Conservation (phyloP, 2,797 vertebrate species). For the Onychomys leucogaster region DNA sequence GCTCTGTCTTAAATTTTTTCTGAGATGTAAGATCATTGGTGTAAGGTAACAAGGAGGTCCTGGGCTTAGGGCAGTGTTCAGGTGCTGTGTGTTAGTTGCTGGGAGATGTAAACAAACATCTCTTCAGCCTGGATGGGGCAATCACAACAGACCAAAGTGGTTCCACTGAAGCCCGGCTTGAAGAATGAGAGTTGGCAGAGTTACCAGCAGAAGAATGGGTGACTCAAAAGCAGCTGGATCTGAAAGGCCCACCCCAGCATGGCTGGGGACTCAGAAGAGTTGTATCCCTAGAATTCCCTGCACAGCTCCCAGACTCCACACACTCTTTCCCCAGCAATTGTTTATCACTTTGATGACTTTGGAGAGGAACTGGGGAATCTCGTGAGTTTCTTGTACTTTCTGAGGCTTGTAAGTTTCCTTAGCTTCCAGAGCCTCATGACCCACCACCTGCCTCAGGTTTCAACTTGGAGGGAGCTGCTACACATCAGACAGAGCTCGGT, state of each 20-base stretch:
- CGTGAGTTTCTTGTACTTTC: background rate
- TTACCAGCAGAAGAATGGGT: background rate
- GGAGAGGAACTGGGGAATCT: background rate
- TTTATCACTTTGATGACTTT: background rate
- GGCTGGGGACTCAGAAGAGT: background rate
- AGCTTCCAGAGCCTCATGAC: background rate
- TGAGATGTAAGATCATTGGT: background rate
- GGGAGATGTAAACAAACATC: background rate
- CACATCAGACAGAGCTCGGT: background rate
- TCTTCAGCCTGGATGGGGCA: background rate
- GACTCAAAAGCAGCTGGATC: no score
- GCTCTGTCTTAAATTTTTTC: slow-evolving; percentile 47
- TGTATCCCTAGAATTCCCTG: background rate
- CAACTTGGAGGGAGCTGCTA: background rate
- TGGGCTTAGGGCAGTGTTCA: background rate
- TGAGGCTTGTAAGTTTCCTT: background rate
- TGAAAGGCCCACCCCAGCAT: background rate
- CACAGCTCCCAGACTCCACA: background rate
- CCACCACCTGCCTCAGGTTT: background rate
- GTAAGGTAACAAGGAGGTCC: fast-evolving
- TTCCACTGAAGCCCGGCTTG: background rate
- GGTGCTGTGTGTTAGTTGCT: background rate
- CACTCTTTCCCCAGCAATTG: background rate
- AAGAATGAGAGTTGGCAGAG: background rate
- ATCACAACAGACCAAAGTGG: background rate